These are phyloP conservation scores for Liposcelis brunnea DNA, from an alignment of 2,888 invertebrate genomes.

Conservation along the genomic window DNA sequence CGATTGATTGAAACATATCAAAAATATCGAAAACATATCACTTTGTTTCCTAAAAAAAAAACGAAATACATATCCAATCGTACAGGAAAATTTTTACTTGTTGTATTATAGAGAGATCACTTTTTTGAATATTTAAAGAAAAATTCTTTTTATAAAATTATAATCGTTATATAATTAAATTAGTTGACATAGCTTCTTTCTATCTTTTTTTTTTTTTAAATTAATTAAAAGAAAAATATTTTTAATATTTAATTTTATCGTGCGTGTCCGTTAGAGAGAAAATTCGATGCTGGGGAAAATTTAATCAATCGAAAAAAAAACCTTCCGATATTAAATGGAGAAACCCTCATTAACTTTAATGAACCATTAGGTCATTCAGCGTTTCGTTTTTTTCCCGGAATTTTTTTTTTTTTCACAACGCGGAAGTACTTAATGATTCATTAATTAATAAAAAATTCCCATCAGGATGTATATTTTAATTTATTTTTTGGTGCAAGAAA, in stretches of 20 bases:
- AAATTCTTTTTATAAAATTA: conserved; percentile 5
- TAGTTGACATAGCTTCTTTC: neutral
- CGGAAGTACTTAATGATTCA: too few species aligned
- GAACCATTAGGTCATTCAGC: neutral
- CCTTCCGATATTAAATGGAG: neutral
- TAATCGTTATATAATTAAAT: conserved; percentile 9
- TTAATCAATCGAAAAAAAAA: too few species aligned
- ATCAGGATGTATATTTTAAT: conserved; percentile 21
- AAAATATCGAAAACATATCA: neutral
- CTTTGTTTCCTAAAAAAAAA: conserved; percentile 7
- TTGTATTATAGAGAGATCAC: too few species aligned
- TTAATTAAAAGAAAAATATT: conserved; percentile 11
- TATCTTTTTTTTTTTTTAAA: too few species aligned
- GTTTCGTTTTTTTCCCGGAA: conserved; percentile 14
- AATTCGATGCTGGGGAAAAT: neutral
- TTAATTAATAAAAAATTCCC: conserved; percentile 10
- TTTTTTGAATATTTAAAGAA: conserved; percentile 1
- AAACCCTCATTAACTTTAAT: neutral
- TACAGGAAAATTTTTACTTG: conserved; percentile 10
- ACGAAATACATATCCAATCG: conserved; percentile 13
- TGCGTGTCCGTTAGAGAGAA: neutral
- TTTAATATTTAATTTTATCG: conserved; percentile 8
- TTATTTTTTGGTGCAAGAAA: neutral
- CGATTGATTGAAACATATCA: too few species aligned
- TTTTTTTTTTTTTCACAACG: conserved; percentile 17